Percentiles rank a stretch among this genome's conserved stretches.
These are phyloP conservation scores for Caenorhabditis becei DNA, from an alignment of 2,888 invertebrate genomes.

Conservation along the genomic window DNA sequence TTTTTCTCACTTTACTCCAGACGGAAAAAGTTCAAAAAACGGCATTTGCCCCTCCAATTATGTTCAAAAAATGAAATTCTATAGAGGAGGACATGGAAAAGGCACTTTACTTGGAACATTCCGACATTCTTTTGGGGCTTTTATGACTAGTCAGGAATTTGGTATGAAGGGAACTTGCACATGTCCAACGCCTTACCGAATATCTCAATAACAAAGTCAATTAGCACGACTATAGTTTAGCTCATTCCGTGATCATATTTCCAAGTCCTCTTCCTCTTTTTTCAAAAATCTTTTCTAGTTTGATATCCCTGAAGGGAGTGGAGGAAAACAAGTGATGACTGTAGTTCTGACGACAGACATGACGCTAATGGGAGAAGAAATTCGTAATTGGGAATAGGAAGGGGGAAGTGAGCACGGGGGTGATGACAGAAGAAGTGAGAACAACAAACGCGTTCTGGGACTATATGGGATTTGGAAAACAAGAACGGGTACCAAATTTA, in stretches of 20 bases:
- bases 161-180: constrained; percentile 1
- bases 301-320: neutral
- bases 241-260: constrained; percentile 17
- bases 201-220: constrained; percentile 35
- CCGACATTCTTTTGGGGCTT: neutral
- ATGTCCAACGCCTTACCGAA: neutral
- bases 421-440: no score
- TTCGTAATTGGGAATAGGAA: no score
- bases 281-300: neutral
- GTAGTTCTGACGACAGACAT: no score
- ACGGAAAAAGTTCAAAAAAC: constrained; percentile 9
- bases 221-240: constrained; percentile 26
- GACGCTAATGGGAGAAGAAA: no score
- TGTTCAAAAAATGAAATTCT: neutral
- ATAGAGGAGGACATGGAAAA: neutral
- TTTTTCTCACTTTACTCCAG: neutral
- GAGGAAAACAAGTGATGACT: neutral
- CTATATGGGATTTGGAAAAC: no score
- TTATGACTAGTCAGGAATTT: neutral
- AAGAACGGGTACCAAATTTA: no score
- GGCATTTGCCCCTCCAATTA: neutral
- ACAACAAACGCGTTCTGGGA: no score
- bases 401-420: no score
- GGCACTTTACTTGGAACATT: constrained; percentile 2
- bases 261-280: neutral